Percentiles rank a stretch among this genome's conserved stretches.
These are phyloP conservation scores for Semaprochilodus insignis DNA, from an alignment of 2,797 vertebrate species.

Conservation along the genomic window DNA sequence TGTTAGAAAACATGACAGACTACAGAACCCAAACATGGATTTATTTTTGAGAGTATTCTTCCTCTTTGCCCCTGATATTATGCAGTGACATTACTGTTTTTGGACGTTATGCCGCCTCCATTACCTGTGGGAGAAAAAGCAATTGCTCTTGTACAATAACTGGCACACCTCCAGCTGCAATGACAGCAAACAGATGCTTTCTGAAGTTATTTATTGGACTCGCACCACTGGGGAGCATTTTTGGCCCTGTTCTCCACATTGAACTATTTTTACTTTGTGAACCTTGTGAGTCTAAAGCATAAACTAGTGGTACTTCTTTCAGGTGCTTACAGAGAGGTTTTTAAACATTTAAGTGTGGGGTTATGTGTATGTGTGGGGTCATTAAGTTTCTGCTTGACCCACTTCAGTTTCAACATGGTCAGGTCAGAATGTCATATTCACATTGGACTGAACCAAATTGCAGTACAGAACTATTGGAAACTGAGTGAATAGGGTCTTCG, in stretches of 20 bases:
- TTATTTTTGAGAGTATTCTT: background rate
- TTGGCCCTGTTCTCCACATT: slow-evolving; percentile 2
- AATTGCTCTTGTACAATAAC: slow-evolving; percentile 26
- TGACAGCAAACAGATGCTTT: slow-evolving; percentile 24
- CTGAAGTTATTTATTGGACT: slow-evolving; percentile 29
- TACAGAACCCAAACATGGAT: background rate
- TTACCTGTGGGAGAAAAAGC: background rate
- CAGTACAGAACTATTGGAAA: background rate
- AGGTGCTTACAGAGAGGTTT: background rate
- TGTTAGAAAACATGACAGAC: background rate
- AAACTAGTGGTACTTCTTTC: background rate
- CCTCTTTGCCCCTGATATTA: background rate
- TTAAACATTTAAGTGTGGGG: background rate
- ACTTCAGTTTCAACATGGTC: background rate
- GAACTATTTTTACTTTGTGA: background rate
- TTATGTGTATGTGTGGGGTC: background rate
- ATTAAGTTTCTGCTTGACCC: background rate
- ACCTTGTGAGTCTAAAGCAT: background rate
- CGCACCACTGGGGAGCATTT: slow-evolving; percentile 18
- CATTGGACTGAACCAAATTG: background rate
- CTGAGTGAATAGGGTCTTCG: background rate
- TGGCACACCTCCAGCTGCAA: slow-evolving; percentile 21
- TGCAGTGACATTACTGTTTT: background rate
- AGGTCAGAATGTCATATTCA: background rate
- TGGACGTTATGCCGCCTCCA: slow-evolving; percentile 6